Conservation (phyloP, 2,113 vertebrate species). For the Bos javanicus region DNA sequence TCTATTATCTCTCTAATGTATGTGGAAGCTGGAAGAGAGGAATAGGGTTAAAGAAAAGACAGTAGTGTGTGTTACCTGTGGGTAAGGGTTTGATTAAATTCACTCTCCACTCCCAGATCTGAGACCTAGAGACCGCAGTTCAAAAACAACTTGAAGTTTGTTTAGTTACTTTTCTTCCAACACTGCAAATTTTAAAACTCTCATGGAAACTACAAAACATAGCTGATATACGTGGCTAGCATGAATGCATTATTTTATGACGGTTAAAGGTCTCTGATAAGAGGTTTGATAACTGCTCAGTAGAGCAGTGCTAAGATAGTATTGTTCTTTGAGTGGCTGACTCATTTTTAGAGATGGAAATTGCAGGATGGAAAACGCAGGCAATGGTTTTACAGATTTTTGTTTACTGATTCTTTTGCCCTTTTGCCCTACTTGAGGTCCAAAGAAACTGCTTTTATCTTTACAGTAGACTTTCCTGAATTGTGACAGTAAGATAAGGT, state of each 20-base stretch:
- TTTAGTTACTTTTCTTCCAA: not conserved
- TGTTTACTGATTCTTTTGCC: not conserved
- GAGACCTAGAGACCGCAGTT: not conserved
- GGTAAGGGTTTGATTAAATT: not conserved
- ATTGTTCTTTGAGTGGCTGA: not conserved
- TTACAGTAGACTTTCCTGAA: not conserved
- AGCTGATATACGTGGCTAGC: not conserved
- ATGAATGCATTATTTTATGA: not conserved
- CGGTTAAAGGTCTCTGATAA: not conserved
- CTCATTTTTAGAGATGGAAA: not conserved
- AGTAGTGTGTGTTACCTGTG: not conserved
- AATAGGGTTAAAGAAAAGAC: not conserved
- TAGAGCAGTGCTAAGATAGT: not conserved
- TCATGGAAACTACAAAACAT: not conserved
- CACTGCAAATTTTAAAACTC: not conserved
- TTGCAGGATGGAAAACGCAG: not conserved
- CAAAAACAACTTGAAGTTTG: not conserved
- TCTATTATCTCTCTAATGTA: not conserved
- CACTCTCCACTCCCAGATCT: not conserved
- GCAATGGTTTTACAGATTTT: not conserved
- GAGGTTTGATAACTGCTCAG: not conserved
- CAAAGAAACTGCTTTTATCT: not conserved
- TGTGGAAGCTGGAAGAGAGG: not conserved
- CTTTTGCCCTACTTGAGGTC: not conserved
- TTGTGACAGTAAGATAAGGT: not conserved